Conservation (phyloP, 2,888 invertebrate species). For the Phengaris alcon region DNA sequence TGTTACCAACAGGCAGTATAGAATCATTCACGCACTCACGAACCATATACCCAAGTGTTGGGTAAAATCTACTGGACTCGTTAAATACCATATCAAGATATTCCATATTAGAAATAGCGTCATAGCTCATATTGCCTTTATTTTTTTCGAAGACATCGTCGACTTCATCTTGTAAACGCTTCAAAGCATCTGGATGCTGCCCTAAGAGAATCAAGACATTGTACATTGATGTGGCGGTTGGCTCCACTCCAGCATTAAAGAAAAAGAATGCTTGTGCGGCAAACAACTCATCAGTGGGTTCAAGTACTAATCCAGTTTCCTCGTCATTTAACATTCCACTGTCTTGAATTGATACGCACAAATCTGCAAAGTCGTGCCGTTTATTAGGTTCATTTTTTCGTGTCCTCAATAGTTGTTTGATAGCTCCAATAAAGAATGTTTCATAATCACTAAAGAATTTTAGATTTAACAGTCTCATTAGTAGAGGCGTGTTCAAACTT, state of each 20-base stretch:
- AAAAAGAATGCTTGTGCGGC: constrained; percentile 61
- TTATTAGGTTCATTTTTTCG: constrained; percentile 29
- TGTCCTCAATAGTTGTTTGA: neutral
- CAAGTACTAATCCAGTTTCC: constrained; percentile 45
- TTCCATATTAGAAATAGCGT: constrained; percentile 48
- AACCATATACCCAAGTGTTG: constrained; percentile 49
- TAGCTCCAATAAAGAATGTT: constrained; percentile 1
- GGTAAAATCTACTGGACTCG: constrained; percentile 52
- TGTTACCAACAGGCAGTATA: constrained; percentile 53
- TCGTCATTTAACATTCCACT: constrained; percentile 45
- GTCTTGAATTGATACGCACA: constrained; percentile 38
- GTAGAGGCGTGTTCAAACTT: neutral
- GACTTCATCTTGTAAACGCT: constrained; percentile 37
- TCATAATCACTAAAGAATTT: neutral
- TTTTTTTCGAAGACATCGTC: constrained; percentile 46
- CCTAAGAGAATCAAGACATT: constrained; percentile 53
- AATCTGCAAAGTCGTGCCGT: constrained; percentile 25
- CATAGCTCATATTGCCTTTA: constrained; percentile 47
- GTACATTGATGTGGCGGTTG: constrained; percentile 53
- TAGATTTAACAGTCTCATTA: neutral
- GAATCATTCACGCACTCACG: constrained; percentile 50
- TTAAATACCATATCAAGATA: constrained; percentile 54
- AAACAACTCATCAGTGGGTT: constrained; percentile 54
- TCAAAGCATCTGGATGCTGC: constrained; percentile 46
- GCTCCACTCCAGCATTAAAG: constrained; percentile 61